Evolutionary conservation across 2,888 invertebrate genomes (phyloP).

Genomic region (Helobdella robusta): DNA sequence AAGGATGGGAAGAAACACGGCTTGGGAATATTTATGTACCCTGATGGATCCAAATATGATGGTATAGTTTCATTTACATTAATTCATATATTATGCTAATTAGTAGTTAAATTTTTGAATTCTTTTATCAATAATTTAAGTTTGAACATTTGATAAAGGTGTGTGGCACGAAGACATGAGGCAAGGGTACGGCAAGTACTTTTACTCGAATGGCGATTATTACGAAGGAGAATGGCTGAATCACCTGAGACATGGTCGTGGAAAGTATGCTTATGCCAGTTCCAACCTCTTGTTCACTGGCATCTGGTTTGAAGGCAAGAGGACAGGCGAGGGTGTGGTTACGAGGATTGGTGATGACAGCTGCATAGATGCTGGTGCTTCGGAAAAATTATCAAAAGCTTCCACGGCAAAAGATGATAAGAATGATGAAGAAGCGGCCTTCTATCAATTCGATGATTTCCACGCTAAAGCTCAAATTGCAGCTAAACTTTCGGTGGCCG

Average conservation of each 20-base stretch:
- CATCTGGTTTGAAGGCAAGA: constrained; percentile 20
- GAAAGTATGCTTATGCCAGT: constrained; percentile 40
- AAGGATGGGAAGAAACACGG: constrained; percentile 69
- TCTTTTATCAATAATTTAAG: not conserved
- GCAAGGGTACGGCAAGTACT: constrained; percentile 48
- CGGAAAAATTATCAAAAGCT: not conserved
- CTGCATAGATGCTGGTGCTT: not conserved
- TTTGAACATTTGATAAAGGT: constrained; percentile 37
- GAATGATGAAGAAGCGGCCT: not conserved
- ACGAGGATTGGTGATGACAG: constrained; percentile 20
- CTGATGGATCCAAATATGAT: constrained; percentile 75
- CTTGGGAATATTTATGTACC: constrained; percentile 69
- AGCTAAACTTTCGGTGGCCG: not conserved
- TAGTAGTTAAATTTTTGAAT: not conserved
- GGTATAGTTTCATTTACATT: constrained; percentile 53
- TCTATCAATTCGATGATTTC: constrained; percentile 15
- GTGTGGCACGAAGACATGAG: constrained; percentile 49
- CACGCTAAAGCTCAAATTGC: constrained; percentile 11
- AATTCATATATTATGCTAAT: not conserved
- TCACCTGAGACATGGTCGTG: constrained; percentile 49
- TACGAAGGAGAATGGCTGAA: constrained; percentile 50
- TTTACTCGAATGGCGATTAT: constrained; percentile 48
- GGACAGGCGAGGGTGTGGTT: constrained; percentile 23
- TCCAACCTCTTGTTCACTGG: constrained; percentile 25
- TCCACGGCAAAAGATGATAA: not conserved